Evolutionary conservation across 2,113 vertebrate species (phyloP).

Genomic region (Apteryx mantelli): DNA sequence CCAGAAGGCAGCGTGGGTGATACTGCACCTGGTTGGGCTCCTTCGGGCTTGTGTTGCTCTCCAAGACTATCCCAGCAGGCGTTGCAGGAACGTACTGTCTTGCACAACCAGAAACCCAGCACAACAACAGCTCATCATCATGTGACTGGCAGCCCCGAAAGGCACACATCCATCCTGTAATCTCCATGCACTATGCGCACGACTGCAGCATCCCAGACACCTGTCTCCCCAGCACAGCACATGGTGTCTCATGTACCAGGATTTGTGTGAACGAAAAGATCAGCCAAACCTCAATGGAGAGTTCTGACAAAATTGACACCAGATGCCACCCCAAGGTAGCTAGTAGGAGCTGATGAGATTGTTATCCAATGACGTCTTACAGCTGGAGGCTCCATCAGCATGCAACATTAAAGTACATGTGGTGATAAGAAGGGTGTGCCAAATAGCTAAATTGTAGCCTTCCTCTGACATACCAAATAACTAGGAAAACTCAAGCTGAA

Average conservation of each 20-base stretch:
- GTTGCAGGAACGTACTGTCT: neutral
- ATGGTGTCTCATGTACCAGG: neutral
- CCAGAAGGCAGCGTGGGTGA: neutral
- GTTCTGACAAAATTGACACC: neutral
- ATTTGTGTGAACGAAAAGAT: neutral
- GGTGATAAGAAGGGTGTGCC: neutral
- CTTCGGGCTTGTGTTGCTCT: neutral
- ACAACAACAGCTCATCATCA: neutral
- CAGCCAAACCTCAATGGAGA: neutral
- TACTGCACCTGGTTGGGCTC: neutral
- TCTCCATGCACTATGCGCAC: accelerated
- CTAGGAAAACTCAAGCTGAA: constrained; percentile 40
- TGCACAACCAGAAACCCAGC: neutral
- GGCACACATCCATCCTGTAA: accelerated
- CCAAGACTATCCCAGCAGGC: accelerated
- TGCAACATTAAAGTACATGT: neutral
- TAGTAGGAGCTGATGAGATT: neutral
- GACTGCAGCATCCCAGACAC: neutral
- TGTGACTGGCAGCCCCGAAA: accelerated
- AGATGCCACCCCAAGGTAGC: neutral
- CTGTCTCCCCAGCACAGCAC: neutral
- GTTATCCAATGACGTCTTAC: accelerated
- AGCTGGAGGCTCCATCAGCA: neutral
- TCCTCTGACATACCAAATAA: constrained; percentile 25
- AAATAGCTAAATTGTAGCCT: neutral